These are phyloP conservation scores for Ardeotis arabs DNA, from an alignment of 2,113 vertebrate species.

Conservation along the genomic window DNA sequence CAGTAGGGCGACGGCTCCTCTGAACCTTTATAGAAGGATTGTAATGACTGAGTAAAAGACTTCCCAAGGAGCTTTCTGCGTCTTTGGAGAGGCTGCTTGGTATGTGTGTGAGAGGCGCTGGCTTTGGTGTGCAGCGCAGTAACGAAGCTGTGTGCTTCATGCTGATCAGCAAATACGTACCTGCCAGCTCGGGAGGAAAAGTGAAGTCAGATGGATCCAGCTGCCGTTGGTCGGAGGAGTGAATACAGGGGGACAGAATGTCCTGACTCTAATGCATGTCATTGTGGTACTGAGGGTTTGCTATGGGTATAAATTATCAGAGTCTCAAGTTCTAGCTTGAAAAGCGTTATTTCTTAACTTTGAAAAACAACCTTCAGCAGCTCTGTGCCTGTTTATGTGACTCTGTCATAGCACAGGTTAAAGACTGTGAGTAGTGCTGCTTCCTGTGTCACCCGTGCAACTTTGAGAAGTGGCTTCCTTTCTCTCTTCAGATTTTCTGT, in stretches of 20 bases:
- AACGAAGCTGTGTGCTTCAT: neutral
- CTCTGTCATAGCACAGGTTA: too few species aligned
- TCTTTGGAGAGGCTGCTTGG: neutral
- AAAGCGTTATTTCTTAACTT: neutral
- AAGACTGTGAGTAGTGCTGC: neutral
- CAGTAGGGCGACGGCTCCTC: neutral
- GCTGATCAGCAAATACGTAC: neutral
- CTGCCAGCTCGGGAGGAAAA: neutral
- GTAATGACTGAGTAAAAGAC: neutral
- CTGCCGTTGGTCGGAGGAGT: neutral
- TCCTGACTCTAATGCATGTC: neutral
- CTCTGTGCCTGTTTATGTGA: neutral
- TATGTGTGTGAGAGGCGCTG: neutral
- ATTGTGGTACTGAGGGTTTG: neutral
- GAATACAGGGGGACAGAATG: neutral
- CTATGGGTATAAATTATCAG: neutral
- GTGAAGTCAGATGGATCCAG: neutral
- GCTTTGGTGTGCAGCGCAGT: neutral
- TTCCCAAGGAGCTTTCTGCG: neutral
- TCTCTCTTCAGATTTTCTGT: neutral
- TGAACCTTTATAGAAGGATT: neutral
- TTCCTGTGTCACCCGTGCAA: neutral
- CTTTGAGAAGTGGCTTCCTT: neutral
- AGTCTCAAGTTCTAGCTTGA: neutral
- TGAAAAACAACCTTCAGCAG: neutral